A percentile compares a stretch with the other conserved stretches of the same genome.
These are phyloP conservation scores for Dinomys branickii DNA, from an alignment of 2,113 vertebrate genomes.

Conservation along the genomic window DNA sequence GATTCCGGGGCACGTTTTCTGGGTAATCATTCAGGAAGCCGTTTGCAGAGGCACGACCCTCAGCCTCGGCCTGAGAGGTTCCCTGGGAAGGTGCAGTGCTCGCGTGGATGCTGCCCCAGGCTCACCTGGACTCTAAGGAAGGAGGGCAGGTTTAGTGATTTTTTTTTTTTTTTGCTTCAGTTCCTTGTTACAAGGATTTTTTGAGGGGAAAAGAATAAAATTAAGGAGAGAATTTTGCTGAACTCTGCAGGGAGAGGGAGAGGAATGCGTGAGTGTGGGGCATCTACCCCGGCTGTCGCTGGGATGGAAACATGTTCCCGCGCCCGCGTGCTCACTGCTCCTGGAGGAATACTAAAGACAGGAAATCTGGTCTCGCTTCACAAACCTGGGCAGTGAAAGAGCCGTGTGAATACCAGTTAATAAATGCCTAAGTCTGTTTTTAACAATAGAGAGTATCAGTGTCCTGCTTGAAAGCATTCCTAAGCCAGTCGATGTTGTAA, in stretches of 20 bases:
- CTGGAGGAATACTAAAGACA: slow-evolving; percentile 64
- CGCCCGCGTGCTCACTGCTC: slow-evolving; percentile 22
- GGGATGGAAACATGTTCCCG: slow-evolving; percentile 61
- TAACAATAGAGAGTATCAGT: slow-evolving; percentile 72
- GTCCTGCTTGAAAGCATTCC: slow-evolving; percentile 86
- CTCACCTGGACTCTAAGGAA: neutral
- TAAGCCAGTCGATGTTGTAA: slow-evolving; percentile 78
- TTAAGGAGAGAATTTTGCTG: slow-evolving; percentile 22
- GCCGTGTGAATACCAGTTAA: slow-evolving; percentile 69
- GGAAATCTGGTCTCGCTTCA: slow-evolving; percentile 74
- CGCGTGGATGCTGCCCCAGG: neutral
- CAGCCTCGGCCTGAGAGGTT: neutral
- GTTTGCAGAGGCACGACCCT: neutral
- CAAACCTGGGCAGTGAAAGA: slow-evolving; percentile 65
- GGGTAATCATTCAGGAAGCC: slow-evolving; percentile 13
- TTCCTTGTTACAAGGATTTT: slow-evolving; percentile 12
- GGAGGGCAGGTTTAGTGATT: neutral
- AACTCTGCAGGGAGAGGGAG: neutral
- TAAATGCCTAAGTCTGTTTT: slow-evolving; percentile 76
- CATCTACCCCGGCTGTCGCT: slow-evolving; percentile 26
- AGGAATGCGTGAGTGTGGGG: neutral
- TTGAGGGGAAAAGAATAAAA: slow-evolving; percentile 26
- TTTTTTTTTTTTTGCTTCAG: neutral
- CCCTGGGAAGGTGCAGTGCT: neutral
- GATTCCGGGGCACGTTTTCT: slow-evolving; percentile 46